These are phyloP conservation scores for Thera obeliscata DNA, from an alignment of 2,888 invertebrate species.

Conservation along the genomic window DNA sequence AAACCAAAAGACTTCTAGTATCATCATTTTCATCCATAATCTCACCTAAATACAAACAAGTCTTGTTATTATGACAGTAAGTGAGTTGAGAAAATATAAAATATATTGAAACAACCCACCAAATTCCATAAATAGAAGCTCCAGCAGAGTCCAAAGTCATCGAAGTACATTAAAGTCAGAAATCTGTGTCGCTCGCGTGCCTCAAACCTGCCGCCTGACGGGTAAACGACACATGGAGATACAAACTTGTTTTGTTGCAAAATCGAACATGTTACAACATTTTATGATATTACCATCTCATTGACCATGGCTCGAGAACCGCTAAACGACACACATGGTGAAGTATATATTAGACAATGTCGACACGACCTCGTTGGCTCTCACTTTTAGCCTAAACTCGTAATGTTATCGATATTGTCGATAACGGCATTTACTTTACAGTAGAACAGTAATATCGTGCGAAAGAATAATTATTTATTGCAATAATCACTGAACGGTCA, in stretches of 20 bases:
- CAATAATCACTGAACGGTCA: conserved; percentile 25
- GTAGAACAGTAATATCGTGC: conserved; percentile 30
- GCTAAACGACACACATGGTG: conserved; percentile 46
- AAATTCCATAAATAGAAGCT: conserved; percentile 23
- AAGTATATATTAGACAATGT: conserved; percentile 44
- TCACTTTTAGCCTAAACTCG: conserved; percentile 60
- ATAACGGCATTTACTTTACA: conserved; percentile 27
- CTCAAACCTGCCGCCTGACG: conserved; percentile 36
- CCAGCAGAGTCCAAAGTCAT: conserved; percentile 23
- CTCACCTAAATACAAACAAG: neutral
- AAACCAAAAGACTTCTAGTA: neutral
- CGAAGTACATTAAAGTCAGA: conserved; percentile 35
- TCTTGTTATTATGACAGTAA: neutral
- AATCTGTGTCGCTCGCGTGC: conserved; percentile 37
- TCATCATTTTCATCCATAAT: neutral
- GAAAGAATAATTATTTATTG: conserved; percentile 28
- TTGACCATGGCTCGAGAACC: conserved; percentile 60
- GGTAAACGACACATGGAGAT: conserved; percentile 47
- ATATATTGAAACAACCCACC: conserved; percentile 16
- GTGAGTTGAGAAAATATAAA: neutral
- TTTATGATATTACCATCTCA: conserved; percentile 58
- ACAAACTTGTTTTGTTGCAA: conserved; percentile 59
- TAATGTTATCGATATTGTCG: conserved; percentile 40
- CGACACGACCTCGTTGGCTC: conserved; percentile 58
- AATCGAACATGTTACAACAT: conserved; percentile 56